Evolutionary conservation across 2,113 vertebrate species (phyloP).

Genomic region (Otus sunia): DNA sequence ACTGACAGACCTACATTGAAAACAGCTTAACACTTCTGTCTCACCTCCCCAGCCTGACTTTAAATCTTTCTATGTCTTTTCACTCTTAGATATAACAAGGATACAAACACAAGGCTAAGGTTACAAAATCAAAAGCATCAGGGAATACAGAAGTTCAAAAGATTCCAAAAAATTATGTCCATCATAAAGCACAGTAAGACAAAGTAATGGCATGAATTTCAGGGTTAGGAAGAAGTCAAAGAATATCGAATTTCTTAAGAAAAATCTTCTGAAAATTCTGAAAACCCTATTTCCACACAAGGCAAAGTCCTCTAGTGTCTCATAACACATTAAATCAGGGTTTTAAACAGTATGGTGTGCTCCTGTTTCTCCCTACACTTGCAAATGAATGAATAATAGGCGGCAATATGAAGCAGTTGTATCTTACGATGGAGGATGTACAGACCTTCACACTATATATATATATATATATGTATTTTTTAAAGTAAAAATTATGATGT

Average conservation of each 20-base stretch:
- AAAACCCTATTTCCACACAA: background rate
- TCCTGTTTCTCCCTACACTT: background rate
- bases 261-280: background rate
- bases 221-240: background rate
- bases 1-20: background rate
- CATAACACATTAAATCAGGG: background rate
- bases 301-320: background rate
- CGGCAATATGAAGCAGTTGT: background rate
- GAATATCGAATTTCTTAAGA: background rate
- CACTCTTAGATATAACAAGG: background rate
- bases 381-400: background rate
- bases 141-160: background rate
- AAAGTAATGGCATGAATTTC: rapidly evolving
- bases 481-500: background rate
- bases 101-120: background rate
- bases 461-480: background rate
- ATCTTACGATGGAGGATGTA: background rate
- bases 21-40: background rate
- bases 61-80: background rate
- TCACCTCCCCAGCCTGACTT: background rate
- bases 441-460: background rate
- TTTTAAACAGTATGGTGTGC: background rate
- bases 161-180: background rate
- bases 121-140: background rate
- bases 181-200: background rate